Percentiles rank a stretch among this genome's conserved stretches.
Evolutionary conservation across 2,113 vertebrate species (phyloP).

Genomic region (Corapipo altera): DNA sequence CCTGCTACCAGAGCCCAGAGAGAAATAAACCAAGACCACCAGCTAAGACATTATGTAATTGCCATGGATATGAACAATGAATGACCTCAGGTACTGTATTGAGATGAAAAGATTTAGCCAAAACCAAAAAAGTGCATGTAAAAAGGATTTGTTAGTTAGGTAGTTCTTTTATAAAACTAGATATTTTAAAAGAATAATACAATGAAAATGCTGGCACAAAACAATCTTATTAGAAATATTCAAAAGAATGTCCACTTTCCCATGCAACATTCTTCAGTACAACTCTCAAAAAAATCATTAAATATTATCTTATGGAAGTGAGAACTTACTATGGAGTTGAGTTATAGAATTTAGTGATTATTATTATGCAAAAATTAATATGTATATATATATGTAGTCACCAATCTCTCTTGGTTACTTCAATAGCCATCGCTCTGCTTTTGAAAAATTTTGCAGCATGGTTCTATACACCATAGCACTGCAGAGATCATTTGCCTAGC

Average conservation of each 20-base stretch:
- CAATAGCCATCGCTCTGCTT: background rate
- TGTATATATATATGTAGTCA: background rate
- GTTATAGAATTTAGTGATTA: background rate
- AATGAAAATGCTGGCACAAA: background rate
- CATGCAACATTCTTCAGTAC: background rate
- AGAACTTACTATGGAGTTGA: background rate
- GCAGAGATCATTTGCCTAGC: background rate
- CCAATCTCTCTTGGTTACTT: background rate
- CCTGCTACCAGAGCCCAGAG: background rate
- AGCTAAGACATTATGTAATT: background rate
- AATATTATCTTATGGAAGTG: background rate
- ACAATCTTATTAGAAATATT: background rate
- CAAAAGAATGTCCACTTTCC: background rate
- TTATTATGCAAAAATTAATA: background rate
- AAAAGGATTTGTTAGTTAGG: background rate
- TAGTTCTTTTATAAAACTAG: background rate
- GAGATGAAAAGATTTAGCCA: background rate
- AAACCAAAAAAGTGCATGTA: background rate
- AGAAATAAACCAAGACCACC: conserved; percentile 14
- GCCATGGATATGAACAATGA: background rate
- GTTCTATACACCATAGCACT: background rate
- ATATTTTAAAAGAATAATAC: background rate
- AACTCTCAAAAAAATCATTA: background rate
- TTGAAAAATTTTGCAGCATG: background rate
- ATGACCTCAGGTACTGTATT: background rate